These are phyloP conservation scores for Setophaga coronata DNA, from an alignment of 2,113 vertebrate species.

Conservation along the genomic window DNA sequence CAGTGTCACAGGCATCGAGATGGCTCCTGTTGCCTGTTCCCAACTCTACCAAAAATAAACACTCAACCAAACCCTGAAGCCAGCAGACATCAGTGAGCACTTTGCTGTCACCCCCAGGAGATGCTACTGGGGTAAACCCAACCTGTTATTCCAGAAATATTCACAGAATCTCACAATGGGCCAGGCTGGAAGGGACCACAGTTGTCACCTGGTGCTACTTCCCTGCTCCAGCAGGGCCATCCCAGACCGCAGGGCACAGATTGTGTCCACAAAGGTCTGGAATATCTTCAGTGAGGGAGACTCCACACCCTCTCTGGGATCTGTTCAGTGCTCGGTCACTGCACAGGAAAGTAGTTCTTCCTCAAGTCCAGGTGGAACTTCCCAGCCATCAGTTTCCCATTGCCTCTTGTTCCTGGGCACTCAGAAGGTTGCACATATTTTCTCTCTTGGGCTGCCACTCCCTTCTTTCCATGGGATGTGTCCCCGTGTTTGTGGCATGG, in stretches of 20 bases:
- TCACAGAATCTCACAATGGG: neutral
- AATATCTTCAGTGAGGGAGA: neutral
- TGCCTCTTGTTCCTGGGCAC: neutral
- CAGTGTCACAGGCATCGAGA: neutral
- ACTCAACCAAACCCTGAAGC: too few relatives aligned
- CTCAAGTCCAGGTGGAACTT: neutral
- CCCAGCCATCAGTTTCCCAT: neutral
- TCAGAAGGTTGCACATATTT: neutral
- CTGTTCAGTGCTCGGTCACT: fast-evolving
- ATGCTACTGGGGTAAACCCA: neutral
- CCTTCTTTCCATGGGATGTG: neutral
- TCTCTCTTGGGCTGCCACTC: neutral
- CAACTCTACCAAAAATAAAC: neutral
- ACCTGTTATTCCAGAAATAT: neutral
- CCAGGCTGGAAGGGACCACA: neutral
- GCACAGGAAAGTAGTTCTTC: neutral
- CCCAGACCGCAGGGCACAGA: fast-evolving
- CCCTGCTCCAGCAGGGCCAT: neutral
- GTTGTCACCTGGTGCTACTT: neutral
- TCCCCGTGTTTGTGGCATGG: fast-evolving
- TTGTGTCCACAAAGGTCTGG: neutral
- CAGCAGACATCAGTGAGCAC: neutral
- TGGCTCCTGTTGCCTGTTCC: neutral
- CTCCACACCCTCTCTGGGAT: neutral
- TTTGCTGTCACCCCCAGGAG: neutral